A percentile compares a stretch with the other conserved stretches of the same genome.
These are phyloP conservation scores for Muricea muricata DNA, from an alignment of 92 coral and sea anemone genomes.

Conservation along the genomic window DNA sequence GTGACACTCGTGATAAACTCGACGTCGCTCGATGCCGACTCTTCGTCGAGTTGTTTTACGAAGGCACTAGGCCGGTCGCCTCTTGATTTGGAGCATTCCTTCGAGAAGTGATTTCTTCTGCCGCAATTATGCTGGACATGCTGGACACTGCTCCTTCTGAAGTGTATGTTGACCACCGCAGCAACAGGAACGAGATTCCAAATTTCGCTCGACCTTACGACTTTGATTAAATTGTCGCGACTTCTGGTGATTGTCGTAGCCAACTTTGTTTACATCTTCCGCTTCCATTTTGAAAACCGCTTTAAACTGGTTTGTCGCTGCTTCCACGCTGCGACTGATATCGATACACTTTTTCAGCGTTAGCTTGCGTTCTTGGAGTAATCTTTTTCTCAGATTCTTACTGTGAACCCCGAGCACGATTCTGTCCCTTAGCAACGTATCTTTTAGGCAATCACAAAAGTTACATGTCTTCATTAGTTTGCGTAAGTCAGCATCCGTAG, in stretches of 20 bases:
- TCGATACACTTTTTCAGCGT: constrained; percentile 53
- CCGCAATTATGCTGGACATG: constrained; percentile 51
- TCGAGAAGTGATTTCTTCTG: constrained; percentile 46
- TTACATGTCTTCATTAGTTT: constrained; percentile 58
- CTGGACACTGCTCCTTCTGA: constrained; percentile 47
- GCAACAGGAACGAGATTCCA: constrained; percentile 29
- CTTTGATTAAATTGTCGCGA: not conserved
- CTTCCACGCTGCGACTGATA: constrained; percentile 45
- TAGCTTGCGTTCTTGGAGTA: constrained; percentile 45
- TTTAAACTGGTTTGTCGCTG: constrained; percentile 28
- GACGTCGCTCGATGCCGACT: constrained; percentile 28
- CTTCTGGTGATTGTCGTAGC: not conserved
- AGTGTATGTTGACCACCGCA: constrained; percentile 40
- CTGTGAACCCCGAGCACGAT: constrained; percentile 48
- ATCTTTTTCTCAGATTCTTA: constrained; percentile 15
- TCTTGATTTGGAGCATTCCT: constrained; percentile 22
- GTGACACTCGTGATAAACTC: constrained; percentile 42
- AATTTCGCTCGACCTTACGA: not conserved
- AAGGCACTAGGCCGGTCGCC: not conserved
- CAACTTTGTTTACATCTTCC: constrained; percentile 38
- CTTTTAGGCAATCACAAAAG: constrained; percentile 52
- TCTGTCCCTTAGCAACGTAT: constrained; percentile 53
- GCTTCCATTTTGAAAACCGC: constrained; percentile 28
- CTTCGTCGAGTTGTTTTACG: constrained; percentile 27
- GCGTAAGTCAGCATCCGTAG: constrained; percentile 58